Conservation (phyloP, 2,113 vertebrate genomes). For the Rhizomys pruinosus region DNA sequence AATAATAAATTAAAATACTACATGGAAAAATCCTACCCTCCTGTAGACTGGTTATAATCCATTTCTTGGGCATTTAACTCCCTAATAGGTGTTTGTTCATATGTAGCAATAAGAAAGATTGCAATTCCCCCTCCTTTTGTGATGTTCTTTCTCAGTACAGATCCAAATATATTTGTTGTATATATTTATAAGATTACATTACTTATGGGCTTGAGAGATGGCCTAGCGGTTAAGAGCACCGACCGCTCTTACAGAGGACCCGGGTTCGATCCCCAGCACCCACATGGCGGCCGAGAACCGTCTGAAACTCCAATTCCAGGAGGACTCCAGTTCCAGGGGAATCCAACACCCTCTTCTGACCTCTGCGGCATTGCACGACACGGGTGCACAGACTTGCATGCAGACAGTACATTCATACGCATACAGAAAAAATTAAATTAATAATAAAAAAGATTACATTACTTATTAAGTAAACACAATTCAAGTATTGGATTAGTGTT, state of each 20-base stretch:
- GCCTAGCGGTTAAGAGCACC: too few species aligned
- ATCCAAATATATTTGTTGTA: conserved; percentile 19
- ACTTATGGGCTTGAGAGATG: too few species aligned
- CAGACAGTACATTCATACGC: too few species aligned
- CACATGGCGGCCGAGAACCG: too few species aligned
- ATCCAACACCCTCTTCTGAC: too few species aligned
- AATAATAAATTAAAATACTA: not conserved
- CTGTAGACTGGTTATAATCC: not conserved
- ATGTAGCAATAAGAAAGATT: not conserved
- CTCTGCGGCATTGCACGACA: too few species aligned
- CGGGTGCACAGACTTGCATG: too few species aligned
- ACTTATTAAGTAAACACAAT: not conserved
- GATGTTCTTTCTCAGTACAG: conserved; percentile 2
- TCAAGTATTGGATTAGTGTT: conserved; percentile 16
- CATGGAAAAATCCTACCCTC: not conserved
- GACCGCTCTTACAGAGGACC: too few species aligned
- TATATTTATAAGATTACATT: conserved; percentile 22
- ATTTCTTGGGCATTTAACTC: not conserved
- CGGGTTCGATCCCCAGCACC: too few species aligned
- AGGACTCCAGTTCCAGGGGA: too few species aligned
- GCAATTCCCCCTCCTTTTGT: not conserved
- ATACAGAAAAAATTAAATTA: too few species aligned
- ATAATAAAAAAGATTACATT: conserved; percentile 14
- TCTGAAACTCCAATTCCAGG: too few species aligned
- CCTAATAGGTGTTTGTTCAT: conserved; percentile 35